Base-by-base conservation (phyloP, 2,113 vertebrate genomes). In the Varanus komodoensis region DNA sequence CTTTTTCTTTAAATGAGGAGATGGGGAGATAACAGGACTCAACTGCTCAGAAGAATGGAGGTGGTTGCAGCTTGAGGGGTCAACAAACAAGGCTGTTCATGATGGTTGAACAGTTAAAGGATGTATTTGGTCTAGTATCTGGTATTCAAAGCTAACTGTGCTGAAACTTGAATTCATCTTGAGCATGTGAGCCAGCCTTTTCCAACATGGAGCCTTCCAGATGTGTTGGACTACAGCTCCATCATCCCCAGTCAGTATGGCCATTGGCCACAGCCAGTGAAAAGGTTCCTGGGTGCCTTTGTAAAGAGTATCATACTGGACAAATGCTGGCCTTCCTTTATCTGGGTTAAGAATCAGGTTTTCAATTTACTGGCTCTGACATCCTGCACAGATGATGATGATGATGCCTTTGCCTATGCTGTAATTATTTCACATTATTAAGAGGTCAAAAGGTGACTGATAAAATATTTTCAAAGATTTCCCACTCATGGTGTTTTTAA, bases 381-480 rank as follows among this genome's bases (percentile, higher is more conserved):
- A 4, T 21, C n/a, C 11, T 54, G 54, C 4, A 1, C 54, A 54
- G 6, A 6, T 54, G 17, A 69, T 68, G 48, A 9, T 3, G 9
- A 52, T 50, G 19, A 71, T 84, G 5, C 4, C 68, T 6, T 19
- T 19, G 61, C 61, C 54, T 27, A 34, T 82, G 82, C 44, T 87
- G 68, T 3, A 87, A 79, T 50, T 90, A 8, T 15, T 88, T 0
- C 64, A 3, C 64, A 82, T 38, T 73, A 57, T 61, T 8, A 69
- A 23, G 29, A 25, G 21, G 50, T 48, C 7, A 69, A 89, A 19
- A 9, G 34, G 87, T 92, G 86, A 3, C 57, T 73, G 15, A 19
- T 44, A 83, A 38, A 81, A 69, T 50, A 77, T 93, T 93, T 94
- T 15, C 54, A 90, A 90, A 82, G 29, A 68, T 14, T 82, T 92